Evolutionary conservation across 2,113 vertebrate species (phyloP).

Genomic region (Potamarius usumacintae): DNA sequence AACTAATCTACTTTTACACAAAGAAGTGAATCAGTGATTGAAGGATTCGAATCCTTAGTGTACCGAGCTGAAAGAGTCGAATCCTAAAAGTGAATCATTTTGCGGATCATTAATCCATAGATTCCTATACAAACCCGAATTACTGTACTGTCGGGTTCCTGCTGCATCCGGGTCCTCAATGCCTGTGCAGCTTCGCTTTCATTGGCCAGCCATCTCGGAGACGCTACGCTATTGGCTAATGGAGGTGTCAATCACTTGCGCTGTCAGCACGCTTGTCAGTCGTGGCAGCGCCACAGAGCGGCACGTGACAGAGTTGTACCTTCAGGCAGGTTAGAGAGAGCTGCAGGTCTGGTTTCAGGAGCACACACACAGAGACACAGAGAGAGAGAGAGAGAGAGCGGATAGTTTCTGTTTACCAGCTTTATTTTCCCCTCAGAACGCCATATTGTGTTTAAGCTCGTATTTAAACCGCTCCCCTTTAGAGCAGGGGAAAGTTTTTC

Average conservation of each 20-base stretch:
- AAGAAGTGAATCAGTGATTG: neutral
- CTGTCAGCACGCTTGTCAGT: conserved; percentile 41
- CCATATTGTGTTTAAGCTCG: neutral
- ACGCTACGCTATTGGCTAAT: conserved; percentile 58
- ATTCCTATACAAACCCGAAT: neutral
- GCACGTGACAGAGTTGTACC: conserved; percentile 53
- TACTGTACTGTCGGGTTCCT: conserved; percentile 17
- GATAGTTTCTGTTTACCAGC: neutral
- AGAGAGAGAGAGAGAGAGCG: neutral
- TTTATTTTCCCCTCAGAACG: neutral
- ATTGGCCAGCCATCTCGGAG: conserved; percentile 41
- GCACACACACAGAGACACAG: neutral
- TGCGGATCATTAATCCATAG: neutral
- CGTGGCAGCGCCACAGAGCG: conserved; percentile 62
- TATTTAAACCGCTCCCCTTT: neutral
- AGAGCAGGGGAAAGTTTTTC: conserved; percentile 23
- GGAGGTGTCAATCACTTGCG: conserved; percentile 43
- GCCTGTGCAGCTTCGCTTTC: conserved; percentile 9
- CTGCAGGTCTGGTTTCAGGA: conserved; percentile 12
- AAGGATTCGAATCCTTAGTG: neutral
- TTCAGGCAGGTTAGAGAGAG: neutral
- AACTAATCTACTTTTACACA: neutral
- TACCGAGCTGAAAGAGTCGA: neutral
- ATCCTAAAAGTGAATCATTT: neutral
- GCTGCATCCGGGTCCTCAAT: conserved; percentile 48